A percentile compares a stretch with the other conserved stretches of the same genome.
Conservation (phyloP, 1,140 invertebrate species). For the Trichogramma pretiosum region DNA sequence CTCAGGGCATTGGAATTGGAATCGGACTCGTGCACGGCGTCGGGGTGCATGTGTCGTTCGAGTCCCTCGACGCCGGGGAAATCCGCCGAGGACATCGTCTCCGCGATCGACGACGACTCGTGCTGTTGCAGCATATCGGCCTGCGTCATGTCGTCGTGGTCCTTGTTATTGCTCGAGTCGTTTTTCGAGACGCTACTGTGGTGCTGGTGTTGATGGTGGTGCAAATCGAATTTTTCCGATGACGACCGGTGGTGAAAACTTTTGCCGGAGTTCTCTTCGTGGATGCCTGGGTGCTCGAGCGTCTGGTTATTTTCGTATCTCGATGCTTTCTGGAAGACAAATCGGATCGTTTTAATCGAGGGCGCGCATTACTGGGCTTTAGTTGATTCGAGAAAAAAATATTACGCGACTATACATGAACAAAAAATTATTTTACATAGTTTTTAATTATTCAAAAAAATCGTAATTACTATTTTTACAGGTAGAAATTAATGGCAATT, state of each 20-base stretch:
- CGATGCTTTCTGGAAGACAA: conserved; percentile 38
- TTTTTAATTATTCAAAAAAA: no score
- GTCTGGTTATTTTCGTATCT: conserved; percentile 36
- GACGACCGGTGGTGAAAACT: conserved; percentile 26
- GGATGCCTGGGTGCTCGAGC: conserved; percentile 24
- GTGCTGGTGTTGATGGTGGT: conserved; percentile 3
- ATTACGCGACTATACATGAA: no score
- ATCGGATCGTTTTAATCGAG: no score
- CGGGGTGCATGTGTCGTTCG: conserved; percentile 35
- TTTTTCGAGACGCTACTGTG: conserved; percentile 15
- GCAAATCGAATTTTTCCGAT: conserved; percentile 13
- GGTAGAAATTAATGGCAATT: no score
- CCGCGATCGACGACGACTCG: conserved; percentile 13
- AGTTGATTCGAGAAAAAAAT: no score
- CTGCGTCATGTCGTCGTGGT: conserved; percentile 17
- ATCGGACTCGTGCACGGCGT: conserved; percentile 28
- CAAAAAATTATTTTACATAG: no score
- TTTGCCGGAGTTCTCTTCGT: conserved; percentile 24
- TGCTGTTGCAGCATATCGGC: conserved; percentile 15
- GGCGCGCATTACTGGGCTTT: no score
- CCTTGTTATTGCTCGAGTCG: conserved; percentile 7
- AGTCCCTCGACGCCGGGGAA: conserved; percentile 39
- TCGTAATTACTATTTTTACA: no score
- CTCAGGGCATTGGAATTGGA: conserved; percentile 30
- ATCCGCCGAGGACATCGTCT: conserved; percentile 19